A percentile compares a stretch with the other conserved stretches of the same genome.
phyloP scores from a whole-genome alignment of 2,113 vertebrate species.

The Siphamia tubifer region DNA sequence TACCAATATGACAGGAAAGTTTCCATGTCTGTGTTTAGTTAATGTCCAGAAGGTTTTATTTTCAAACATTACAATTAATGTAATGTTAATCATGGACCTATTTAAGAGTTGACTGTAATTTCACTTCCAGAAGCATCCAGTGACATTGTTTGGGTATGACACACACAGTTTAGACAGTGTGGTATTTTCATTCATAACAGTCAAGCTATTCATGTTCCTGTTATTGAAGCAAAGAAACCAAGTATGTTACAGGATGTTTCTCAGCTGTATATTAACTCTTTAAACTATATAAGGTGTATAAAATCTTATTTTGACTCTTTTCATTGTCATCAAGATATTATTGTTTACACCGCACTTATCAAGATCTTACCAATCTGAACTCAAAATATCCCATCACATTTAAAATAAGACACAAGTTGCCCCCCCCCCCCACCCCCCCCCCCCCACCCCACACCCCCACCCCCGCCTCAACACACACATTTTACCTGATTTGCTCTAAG shows the following conservation, averaged over 20 bases:
- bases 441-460: no score
- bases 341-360: no score
- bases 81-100: conserved; percentile 62
- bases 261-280: no score
- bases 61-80: conserved; percentile 55
- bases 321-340: not conserved
- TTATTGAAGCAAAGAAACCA: conserved; percentile 32
- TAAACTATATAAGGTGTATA: not conserved
- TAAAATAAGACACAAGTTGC: no score
- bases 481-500: no score
- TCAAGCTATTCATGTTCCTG: conserved; percentile 31
- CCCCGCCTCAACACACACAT: no score
- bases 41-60: conserved; percentile 35
- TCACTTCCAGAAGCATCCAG: conserved; percentile 44
- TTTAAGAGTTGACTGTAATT: conserved; percentile 46
- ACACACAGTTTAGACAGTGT: conserved; percentile 48
- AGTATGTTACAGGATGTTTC: not conserved
- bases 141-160: conserved; percentile 63
- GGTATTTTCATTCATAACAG: conserved; percentile 69
- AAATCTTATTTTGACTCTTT: not conserved
- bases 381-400: no score
- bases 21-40: conserved; percentile 77
- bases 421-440: no score
- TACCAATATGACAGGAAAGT: conserved; percentile 40
- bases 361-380: no score